Conservation (phyloP, 2,797 vertebrate species). For the Sebastes matsubarae region DNA sequence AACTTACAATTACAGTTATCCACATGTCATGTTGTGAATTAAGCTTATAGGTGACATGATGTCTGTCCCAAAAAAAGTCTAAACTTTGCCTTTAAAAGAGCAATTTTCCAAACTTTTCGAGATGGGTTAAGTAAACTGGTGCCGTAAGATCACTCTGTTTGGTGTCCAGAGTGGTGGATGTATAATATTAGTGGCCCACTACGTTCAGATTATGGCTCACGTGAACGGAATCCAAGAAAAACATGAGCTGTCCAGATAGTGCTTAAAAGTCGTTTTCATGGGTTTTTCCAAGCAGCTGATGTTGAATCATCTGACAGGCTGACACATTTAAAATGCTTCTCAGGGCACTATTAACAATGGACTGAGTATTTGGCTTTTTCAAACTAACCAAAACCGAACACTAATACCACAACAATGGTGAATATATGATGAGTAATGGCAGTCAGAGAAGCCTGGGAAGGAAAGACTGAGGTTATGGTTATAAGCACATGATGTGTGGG, state of each 20-base stretch:
- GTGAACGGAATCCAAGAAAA: neutral
- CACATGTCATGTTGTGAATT: neutral
- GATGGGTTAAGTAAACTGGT: neutral
- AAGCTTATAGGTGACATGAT: neutral
- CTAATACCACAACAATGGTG: neutral
- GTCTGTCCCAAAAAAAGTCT: neutral
- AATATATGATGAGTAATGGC: slow-evolving; percentile 25
- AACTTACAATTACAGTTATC: neutral
- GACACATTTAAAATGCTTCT: neutral
- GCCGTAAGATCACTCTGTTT: neutral
- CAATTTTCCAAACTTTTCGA: neutral
- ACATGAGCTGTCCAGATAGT: neutral
- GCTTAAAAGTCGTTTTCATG: neutral
- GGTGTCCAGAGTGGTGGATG: neutral
- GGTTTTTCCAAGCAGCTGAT: slow-evolving; percentile 1
- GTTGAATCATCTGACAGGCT: slow-evolving; percentile 7
- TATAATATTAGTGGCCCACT: neutral
- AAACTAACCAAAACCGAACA: slow-evolving; percentile 13
- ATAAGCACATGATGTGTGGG: neutral
- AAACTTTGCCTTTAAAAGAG: neutral
- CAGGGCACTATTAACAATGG: neutral
- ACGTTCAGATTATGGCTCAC: neutral
- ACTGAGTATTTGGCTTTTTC: neutral
- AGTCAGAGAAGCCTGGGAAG: neutral
- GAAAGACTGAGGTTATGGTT: slow-evolving; percentile 12